These are phyloP conservation scores for Drosophila sturtevanti DNA, from an alignment of 1,140 invertebrate genomes.

Conservation along the genomic window DNA sequence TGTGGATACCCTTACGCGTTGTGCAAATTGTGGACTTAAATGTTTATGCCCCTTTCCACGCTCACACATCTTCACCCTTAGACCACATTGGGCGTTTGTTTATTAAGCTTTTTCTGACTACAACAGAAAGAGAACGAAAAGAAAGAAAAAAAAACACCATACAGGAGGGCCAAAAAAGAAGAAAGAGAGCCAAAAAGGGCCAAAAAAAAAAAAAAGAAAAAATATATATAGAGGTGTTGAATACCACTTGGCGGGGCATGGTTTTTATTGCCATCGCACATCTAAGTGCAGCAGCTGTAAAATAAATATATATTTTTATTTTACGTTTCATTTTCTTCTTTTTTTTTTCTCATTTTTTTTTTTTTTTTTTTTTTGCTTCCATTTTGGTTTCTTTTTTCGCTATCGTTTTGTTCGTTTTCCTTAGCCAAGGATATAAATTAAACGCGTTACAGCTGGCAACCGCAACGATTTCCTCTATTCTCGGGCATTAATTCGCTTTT, in stretches of 20 bases:
- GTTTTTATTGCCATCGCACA: conserved; percentile 73
- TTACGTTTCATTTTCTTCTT: conserved; percentile 39
- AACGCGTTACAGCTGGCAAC: conserved; percentile 79
- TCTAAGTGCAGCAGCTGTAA: conserved; percentile 80
- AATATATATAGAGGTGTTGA: conserved; percentile 76
- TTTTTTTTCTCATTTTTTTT: conserved; percentile 45
- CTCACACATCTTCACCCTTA: conserved; percentile 15
- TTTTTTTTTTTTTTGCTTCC: conserved; percentile 42
- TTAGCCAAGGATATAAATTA: conserved; percentile 71
- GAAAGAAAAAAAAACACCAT: conserved; percentile 40
- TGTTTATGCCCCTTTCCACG: conserved; percentile 65
- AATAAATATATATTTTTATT: conserved; percentile 81
- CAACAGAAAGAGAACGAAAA: conserved; percentile 37
- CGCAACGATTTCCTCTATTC: conserved; percentile 60
- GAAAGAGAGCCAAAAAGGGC: background rate
- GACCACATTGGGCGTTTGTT: conserved; percentile 71
- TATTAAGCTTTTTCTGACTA: conserved; percentile 75
- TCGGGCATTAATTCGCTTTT: conserved; percentile 65
- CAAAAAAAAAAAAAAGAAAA: conserved; percentile 23
- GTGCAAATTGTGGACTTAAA: conserved; percentile 81
- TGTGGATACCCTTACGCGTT: conserved; percentile 44
- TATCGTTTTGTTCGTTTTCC: conserved; percentile 41
- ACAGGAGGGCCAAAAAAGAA: conserved; percentile 30
- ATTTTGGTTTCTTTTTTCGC: conserved; percentile 32
- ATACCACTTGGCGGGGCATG: conserved; percentile 74